phyloP scores from a whole-genome alignment of 2,888 invertebrate species.

The Eristalis pertinax region DNA sequence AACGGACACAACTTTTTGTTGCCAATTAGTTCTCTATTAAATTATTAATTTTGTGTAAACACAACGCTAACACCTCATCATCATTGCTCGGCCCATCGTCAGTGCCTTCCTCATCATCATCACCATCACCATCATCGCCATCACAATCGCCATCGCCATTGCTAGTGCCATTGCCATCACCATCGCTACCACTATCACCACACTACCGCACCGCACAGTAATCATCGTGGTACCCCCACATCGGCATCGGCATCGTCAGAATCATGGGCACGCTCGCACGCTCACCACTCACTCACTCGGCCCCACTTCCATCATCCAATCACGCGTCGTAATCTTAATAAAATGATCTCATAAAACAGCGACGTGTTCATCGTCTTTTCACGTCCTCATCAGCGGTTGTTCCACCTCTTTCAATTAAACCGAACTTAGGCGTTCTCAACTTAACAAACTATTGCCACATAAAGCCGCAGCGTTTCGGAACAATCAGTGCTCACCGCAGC shows the following conservation, averaged over 20 bases:
- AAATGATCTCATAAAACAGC: slow-evolving; percentile 71
- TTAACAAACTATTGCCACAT: slow-evolving; percentile 64
- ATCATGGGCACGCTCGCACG: slow-evolving; percentile 55
- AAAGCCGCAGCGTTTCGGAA: slow-evolving; percentile 21
- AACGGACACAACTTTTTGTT: slow-evolving; percentile 22
- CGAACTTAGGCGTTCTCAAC: slow-evolving; percentile 70
- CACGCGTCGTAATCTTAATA: slow-evolving; percentile 71
- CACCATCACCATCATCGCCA: slow-evolving; percentile 12
- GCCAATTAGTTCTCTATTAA: slow-evolving; percentile 66
- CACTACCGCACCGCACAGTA: slow-evolving; percentile 10
- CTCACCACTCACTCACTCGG: slow-evolving; percentile 40
- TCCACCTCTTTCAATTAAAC: slow-evolving; percentile 73
- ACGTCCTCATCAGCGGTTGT: slow-evolving; percentile 66
- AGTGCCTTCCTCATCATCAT: slow-evolving; percentile 32
- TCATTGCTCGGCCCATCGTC: slow-evolving; percentile 47
- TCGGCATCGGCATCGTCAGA: slow-evolving; percentile 42
- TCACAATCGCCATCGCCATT: slow-evolving; percentile 30
- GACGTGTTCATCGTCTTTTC: slow-evolving; percentile 65
- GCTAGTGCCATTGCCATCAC: slow-evolving; percentile 30
- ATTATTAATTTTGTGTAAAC: slow-evolving; percentile 68
- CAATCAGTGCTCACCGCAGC: slow-evolving; percentile 39
- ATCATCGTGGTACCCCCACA: slow-evolving; percentile 19
- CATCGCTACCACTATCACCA: slow-evolving; percentile 14
- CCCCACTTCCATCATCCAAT: slow-evolving; percentile 60
- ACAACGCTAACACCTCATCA: slow-evolving; percentile 69